Base-by-base conservation (phyloP, 2,797 vertebrate genomes). In the Melanotaenia boesemani region DNA sequence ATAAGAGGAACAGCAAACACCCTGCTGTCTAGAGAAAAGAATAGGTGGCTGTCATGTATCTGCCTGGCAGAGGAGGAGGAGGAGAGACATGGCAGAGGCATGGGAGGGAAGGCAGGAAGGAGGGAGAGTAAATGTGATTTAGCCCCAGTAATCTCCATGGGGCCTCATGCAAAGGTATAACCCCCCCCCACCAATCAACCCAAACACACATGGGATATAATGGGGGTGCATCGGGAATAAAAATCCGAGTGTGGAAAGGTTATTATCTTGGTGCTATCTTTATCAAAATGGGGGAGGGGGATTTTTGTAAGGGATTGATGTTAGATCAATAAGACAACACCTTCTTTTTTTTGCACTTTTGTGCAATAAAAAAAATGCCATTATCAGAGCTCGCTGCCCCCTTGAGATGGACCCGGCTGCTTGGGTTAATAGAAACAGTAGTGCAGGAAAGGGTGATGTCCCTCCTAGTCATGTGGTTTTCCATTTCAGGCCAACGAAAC, bases 1-100 rank as follows among this genome's bases (percentile, higher is more conserved):
- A 83, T 88, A 81, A 91, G 87, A 91, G 79, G 84, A 92, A 90
- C 79, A 68, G 87, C 85, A 92, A 92, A 93, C 88, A 89, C 78
- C 72, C 88, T 72, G 84, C 81, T 87, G 89, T 91, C 83, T 88
- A 82, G 68, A 83, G 83, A 72, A 67, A 86, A 89, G 88, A 91
- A 89, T 80, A 66, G 80, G 83, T 81, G 79, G 72, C 77, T 91
- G 89, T 90, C 89, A 91, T 91, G 86, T 87, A 85, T 84, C 86
- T 81, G 77, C 84, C 39, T 65, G 16, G 77, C 77, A 72, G 63
- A 80, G 83, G 67, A 67, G 72, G 65, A 66, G 78, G 74, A 50
- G 50, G 65, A 46, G 64, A 63, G 64, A 52, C 11, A 26, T 6
- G 57, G 34, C 66, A 55, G 58, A 69, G 58, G 73, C 63, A 62